Evolutionary conservation across 2,888 invertebrate species (phyloP).

Genomic region (Chalcis sispes): DNA sequence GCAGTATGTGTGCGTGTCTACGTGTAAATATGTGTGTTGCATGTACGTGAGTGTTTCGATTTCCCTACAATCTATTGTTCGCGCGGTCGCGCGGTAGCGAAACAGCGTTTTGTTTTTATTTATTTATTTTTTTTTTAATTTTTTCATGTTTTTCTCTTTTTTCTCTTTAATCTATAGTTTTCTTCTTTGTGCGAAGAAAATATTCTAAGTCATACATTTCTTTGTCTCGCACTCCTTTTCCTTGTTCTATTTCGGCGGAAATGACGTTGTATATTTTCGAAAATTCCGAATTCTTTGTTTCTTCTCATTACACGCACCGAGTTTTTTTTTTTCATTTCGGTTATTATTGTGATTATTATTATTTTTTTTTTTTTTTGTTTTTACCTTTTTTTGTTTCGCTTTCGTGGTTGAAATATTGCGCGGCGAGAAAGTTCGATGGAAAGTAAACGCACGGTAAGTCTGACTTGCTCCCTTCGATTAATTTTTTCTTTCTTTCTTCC

Average conservation of each 20-base stretch:
- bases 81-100: neutral
- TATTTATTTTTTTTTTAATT: conserved; percentile 8
- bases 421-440: conserved; percentile 35
- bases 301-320: conserved; percentile 18
- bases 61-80: conserved; percentile 15
- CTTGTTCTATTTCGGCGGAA: neutral
- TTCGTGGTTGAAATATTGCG: neutral
- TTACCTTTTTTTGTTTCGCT: too few species aligned
- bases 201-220: conserved; percentile 4
- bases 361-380: too few species aligned
- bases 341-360: too few species aligned
- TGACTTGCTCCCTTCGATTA: neutral
- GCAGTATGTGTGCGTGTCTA: neutral
- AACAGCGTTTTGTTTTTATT: conserved; percentile 13
- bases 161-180: neutral
- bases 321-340: too few species aligned
- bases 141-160: conserved; percentile 1
- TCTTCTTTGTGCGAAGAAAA: conserved; percentile 30
- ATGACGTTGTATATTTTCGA: neutral
- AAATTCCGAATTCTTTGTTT: conserved; percentile 14
- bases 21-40: conserved; percentile 6
- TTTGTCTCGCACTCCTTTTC: neutral
- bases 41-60: conserved; percentile 9
- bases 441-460: neutral
- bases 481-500: too few species aligned